Percentiles rank a stretch among this genome's conserved stretches.
phyloP scores from a whole-genome alignment of 2,888 invertebrate species.

The Trichogramma evanescens region DNA sequence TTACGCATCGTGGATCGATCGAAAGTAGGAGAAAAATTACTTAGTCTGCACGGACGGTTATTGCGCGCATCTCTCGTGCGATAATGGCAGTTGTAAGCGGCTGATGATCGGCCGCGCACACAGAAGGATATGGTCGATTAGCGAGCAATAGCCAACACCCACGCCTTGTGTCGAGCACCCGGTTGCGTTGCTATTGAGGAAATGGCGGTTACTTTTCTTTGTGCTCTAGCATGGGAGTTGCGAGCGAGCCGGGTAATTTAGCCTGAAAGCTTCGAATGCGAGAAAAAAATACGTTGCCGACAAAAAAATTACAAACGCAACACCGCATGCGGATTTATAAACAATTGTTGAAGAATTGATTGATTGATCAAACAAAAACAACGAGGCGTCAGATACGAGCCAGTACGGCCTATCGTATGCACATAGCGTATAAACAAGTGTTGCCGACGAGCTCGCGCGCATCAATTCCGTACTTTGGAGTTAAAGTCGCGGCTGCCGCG shows the following conservation, averaged over 20 bases:
- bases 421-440: slow-evolving; percentile 18
- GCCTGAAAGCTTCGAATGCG: not conserved
- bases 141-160: slow-evolving; percentile 11
- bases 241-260: not conserved
- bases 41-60: too few relatives aligned
- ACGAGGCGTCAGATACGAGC: not conserved
- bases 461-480: slow-evolving; percentile 21
- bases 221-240: not conserved
- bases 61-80: too few relatives aligned
- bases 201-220: not conserved
- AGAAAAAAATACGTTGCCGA: not conserved
- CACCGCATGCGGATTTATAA: too few relatives aligned
- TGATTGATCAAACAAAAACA: slow-evolving; percentile 5
- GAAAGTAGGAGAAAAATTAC: not conserved
- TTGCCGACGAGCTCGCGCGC: slow-evolving; percentile 7
- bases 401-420: slow-evolving; percentile 12
- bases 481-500: slow-evolving; percentile 18
- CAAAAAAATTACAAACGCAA: not conserved
- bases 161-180: not conserved
- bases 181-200: not conserved
- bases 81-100: not conserved
- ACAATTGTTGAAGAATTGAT: not conserved
- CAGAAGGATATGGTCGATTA: slow-evolving; percentile 5
- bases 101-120: not conserved
- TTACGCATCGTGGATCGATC: not conserved